These are phyloP conservation scores for Scaptomyza tumidula DNA, from an alignment of 2,888 invertebrate species.

Conservation along the genomic window DNA sequence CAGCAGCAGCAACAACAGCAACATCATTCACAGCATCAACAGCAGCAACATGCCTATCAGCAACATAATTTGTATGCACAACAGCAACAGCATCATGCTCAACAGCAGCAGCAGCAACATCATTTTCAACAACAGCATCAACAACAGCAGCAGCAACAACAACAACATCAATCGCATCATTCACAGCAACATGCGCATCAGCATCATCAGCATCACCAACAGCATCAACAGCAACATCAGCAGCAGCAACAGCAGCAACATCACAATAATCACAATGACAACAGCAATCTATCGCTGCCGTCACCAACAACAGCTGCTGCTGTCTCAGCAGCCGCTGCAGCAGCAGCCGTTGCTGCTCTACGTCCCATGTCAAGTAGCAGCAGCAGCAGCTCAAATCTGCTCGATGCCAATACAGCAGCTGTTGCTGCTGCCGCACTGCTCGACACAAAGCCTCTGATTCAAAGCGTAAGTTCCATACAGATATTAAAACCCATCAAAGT, in stretches of 20 bases:
- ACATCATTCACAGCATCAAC: conserved; percentile 80
- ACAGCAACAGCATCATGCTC: conserved; percentile 70
- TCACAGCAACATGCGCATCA: conserved; percentile 46
- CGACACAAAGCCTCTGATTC: conserved; percentile 87
- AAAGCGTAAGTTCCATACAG: conserved; percentile 91
- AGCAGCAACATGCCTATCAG: conserved; percentile 75
- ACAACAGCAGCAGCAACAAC: conserved; percentile 54
- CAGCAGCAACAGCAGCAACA: conserved; percentile 64
- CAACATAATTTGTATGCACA: conserved; percentile 68
- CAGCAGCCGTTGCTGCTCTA: conserved; percentile 70
- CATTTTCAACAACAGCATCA: conserved; percentile 59
- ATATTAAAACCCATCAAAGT: conserved; percentile 20
- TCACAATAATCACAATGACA: conserved; percentile 81
- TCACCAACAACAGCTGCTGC: conserved; percentile 87
- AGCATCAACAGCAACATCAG: conserved; percentile 45
- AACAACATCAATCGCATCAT: conserved; percentile 53
- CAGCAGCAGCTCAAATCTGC: conserved; percentile 80
- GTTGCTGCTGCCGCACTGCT: conserved; percentile 87
- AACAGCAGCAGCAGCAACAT: conserved; percentile 67
- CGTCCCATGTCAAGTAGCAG: conserved; percentile 81
- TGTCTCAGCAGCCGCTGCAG: conserved; percentile 67
- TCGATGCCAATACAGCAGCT: conserved; percentile 84
- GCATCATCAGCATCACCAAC: conserved; percentile 63
- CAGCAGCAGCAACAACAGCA: conserved; percentile 75
- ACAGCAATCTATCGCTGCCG: conserved; percentile 91